Conservation (phyloP, 2,113 vertebrate species). For the Riparia riparia region DNA sequence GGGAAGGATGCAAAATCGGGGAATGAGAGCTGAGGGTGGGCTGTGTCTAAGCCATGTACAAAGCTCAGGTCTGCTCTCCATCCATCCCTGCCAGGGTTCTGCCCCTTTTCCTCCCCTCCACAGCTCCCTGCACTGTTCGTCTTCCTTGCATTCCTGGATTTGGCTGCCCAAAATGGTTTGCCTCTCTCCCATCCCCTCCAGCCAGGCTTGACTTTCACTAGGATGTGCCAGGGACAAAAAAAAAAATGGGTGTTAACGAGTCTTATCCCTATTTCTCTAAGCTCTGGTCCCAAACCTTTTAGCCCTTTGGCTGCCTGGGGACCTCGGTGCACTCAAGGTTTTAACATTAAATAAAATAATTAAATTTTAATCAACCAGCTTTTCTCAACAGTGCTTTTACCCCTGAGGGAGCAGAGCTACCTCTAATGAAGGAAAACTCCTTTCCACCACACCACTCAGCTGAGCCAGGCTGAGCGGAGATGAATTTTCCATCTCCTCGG, state of each 20-base stretch:
- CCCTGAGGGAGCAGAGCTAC: neutral
- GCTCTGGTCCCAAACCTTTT: neutral
- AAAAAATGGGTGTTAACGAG: neutral
- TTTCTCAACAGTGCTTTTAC: neutral
- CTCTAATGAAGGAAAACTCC: neutral
- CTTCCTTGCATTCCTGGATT: neutral
- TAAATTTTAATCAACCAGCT: neutral
- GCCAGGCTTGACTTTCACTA: neutral
- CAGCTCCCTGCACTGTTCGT: neutral
- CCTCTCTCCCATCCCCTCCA: neutral
- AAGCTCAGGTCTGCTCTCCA: neutral
- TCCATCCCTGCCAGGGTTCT: neutral
- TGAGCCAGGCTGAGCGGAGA: neutral
- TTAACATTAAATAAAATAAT: neutral
- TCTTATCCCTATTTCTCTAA: neutral
- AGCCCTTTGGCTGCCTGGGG: neutral
- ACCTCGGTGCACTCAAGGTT: neutral
- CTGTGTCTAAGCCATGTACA: rapidly evolving
- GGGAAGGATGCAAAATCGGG: neutral
- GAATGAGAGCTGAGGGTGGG: neutral
- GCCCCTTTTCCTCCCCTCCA: neutral
- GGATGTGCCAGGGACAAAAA: neutral
- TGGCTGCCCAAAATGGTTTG: neutral
- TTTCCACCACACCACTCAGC: neutral
- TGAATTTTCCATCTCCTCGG: neutral